These are phyloP conservation scores for Physocephala rufipes DNA, from an alignment of 2,888 invertebrate genomes.

Conservation along the genomic window DNA sequence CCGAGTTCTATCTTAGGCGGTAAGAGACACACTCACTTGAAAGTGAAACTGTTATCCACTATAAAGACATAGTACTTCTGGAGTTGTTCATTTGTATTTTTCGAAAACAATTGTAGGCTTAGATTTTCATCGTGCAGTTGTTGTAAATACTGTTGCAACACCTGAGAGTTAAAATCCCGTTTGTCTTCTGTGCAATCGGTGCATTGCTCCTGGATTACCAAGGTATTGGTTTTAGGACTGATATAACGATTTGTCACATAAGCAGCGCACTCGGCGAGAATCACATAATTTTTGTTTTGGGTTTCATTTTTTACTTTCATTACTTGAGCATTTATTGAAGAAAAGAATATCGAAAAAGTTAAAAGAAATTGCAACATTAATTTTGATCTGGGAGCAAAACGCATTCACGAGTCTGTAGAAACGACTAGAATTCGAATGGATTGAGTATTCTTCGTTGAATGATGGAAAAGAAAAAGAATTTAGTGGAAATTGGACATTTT, in stretches of 20 bases:
- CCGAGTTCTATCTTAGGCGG: background rate
- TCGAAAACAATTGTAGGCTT: slow-evolving; percentile 49
- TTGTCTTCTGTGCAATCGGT: background rate
- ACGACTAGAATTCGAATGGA: background rate
- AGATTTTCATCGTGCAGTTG: slow-evolving; percentile 41
- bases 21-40: slow-evolving; percentile 48
- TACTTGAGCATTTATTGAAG: background rate
- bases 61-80: slow-evolving; percentile 53
- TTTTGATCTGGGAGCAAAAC: background rate
- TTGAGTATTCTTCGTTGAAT: background rate
- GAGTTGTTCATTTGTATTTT: slow-evolving; percentile 42
- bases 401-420: background rate
- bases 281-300: slow-evolving; percentile 21
- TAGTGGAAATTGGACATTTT: background rate
- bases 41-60: slow-evolving; percentile 50
- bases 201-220: slow-evolving; percentile 50
- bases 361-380: background rate
- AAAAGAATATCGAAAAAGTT: background rate
- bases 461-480: background rate
- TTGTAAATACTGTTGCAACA: slow-evolving; percentile 48
- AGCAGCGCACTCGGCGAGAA: slow-evolving; percentile 40
- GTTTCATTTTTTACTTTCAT: slow-evolving; percentile 7
- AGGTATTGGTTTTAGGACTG: slow-evolving; percentile 45
- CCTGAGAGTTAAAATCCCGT: slow-evolving; percentile 43
- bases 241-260: slow-evolving; percentile 48